These are phyloP conservation scores for Hypocryptadius cinnamomeus DNA, from an alignment of 2,113 vertebrate genomes.

Conservation along the genomic window DNA sequence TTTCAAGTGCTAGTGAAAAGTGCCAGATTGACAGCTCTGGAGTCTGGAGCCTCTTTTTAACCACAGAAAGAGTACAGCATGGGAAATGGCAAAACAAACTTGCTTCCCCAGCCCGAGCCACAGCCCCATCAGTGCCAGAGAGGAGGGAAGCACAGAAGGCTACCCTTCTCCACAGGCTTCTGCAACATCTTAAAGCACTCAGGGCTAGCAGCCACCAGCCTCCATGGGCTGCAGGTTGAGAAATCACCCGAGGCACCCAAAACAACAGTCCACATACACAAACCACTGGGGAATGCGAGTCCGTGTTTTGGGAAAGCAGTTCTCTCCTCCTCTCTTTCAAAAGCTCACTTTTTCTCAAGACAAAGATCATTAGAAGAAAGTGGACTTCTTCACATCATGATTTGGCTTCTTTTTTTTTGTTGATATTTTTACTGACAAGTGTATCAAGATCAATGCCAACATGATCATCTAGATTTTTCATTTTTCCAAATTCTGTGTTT, in stretches of 20 bases:
- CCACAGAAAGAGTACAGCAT: not conserved
- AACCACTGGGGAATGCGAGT: not conserved
- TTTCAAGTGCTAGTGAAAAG: slow-evolving; percentile 47
- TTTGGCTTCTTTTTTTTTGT: not conserved
- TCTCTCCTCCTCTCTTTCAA: not conserved
- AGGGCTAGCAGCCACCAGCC: not conserved
- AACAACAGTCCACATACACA: not conserved
- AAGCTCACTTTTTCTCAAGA: not conserved
- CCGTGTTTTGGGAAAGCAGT: rapidly evolving
- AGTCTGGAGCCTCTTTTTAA: not conserved
- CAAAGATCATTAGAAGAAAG: not conserved
- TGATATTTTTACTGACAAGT: not conserved
- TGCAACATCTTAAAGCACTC: rapidly evolving
- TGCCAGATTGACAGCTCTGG: slow-evolving; percentile 40
- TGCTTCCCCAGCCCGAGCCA: not conserved
- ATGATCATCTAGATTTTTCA: not conserved
- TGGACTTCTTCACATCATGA: not conserved
- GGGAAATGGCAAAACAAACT: not conserved
- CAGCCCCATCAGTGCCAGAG: not conserved
- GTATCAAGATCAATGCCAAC: not conserved
- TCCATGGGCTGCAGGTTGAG: not conserved
- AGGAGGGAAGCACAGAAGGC: not conserved
- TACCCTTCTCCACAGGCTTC: not conserved
- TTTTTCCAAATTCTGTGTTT: not conserved
- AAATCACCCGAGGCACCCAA: not conserved